Percentiles rank a stretch among this genome's conserved stretches.
These are phyloP conservation scores for Notarius lentiginosus DNA, from an alignment of 2,113 vertebrate genomes.

Conservation along the genomic window DNA sequence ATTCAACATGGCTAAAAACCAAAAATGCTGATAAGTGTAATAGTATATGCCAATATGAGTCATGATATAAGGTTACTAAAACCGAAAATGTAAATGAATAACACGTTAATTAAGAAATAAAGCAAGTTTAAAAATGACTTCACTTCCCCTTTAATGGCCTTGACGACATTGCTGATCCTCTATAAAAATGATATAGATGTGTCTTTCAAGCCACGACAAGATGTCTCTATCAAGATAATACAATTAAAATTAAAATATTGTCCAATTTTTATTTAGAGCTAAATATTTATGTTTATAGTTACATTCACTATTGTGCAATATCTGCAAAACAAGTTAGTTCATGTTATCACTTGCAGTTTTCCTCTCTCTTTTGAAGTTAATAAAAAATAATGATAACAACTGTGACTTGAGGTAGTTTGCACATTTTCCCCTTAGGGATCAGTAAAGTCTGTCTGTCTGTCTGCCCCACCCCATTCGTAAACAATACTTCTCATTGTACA, in stretches of 20 bases:
- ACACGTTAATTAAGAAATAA: too few relatives aligned
- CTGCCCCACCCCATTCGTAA: neutral
- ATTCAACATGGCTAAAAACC: too few relatives aligned
- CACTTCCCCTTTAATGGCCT: neutral
- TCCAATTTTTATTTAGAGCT: neutral
- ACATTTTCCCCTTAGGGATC: neutral
- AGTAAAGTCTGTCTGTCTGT: neutral
- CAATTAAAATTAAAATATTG: too few relatives aligned
- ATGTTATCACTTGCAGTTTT: neutral
- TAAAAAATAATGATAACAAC: neutral
- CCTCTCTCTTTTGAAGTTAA: neutral
- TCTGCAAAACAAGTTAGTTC: neutral
- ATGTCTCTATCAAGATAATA: too few relatives aligned
- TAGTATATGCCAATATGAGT: too few relatives aligned
- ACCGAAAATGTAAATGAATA: too few relatives aligned
- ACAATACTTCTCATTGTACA: neutral
- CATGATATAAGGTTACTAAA: too few relatives aligned
- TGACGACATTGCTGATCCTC: neutral
- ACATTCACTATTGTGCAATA: neutral
- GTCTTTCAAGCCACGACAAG: neutral
- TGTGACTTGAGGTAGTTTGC: neutral
- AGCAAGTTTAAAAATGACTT: too few relatives aligned
- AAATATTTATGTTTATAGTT: neutral
- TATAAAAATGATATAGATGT: neutral
- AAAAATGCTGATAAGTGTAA: too few relatives aligned